Base-by-base conservation (phyloP, 2,888 invertebrate genomes). In the Tipula vernalis region DNA sequence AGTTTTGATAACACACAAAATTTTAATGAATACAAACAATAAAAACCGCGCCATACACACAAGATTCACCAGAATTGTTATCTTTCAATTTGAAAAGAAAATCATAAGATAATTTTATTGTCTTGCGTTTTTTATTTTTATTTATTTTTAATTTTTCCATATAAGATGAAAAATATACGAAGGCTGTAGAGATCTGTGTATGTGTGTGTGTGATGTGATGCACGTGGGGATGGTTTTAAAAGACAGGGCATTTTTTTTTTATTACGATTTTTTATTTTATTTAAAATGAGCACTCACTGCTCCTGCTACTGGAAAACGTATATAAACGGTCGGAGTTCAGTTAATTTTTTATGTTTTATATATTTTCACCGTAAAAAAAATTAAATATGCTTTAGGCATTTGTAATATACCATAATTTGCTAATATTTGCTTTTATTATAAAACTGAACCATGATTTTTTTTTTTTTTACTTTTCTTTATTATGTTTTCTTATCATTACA, bases 381-480 rank as follows among this genome's bases (percentile, higher is more conserved):
- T 85, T 85, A 85, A 85, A 85, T 85, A 85, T 42, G 85, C 85
- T 85, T 85, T 28, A 85, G 85, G 85, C 85, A 85, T 42, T 85
- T 84, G 41, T 85, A 85, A 85, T 85, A 85, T 85, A 85, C 85
- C 85, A 85, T 85, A 85, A 85, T 85, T 85, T 85, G 44, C 85
- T 85, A 85, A 85, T 85, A 85, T 85, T 85, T 85, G 85, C 85
- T 85, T 85, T 85, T 85, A 44, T 85, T 85, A 85, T 85, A 85
- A 85, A 85, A 39, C 41, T 42, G 18, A 85, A 42, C 42, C 41
- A 84, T 6, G 84, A 39, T 39, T 39, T 84, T 83, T 83, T 39
- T 84, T 83, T 83, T 83, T 83, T 83, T 57, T 51, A 51, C 51
- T 83, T 85, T 85, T 85, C 85, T 42, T 85, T 85, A 85, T 85